Base-by-base conservation (phyloP, 2,113 vertebrate species). In the Tiliqua scincoides region DNA sequence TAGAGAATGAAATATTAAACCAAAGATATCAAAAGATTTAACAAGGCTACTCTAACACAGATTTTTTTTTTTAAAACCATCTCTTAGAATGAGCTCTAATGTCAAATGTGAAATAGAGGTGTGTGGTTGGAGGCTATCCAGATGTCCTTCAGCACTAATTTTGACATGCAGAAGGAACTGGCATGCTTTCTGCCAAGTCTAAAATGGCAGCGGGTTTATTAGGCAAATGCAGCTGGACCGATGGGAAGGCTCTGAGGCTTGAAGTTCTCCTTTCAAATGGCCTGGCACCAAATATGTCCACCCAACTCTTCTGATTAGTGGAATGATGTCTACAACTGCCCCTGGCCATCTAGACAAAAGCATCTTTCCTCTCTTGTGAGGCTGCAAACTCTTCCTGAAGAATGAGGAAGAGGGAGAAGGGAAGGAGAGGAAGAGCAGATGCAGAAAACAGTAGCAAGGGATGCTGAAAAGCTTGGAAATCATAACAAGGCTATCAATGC, bases 311-410 rank as follows among this genome's bases (percentile, higher is more conserved):
- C 9, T 67, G 32, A 71, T 71, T 71, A 71, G 32, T 71, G 35
- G 20, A 35, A 71, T 70, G 35, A 37, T 71, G 6, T 8, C 27
- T 75, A 30, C 14, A 18, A 30, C 81, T 83, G 75, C 1, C 2
- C 85, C 25, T 25, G 1, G 37, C 81, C 3, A 1, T 5, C 21
- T 61, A 25, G 2, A 14, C 70, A 10, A 20, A 78, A 83, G 37
- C 80, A 78, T 87, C 54, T 59, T 15, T 74, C 88, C 76, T 84
- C n/a, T 80, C 17, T 2, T 71, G 82, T 92, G 43, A 18, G 35
- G 17, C 27, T 32, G 74, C 1, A 21, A 52, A 32, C 52, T 76
- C 48, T 70, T 30, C 6, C 57, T 57, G 15, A 82, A 37, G 17
- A 43, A 40, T 61, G 4, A 73, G 67, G 5, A 25, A 32, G 4